Evolutionary conservation across 2,113 vertebrate genomes (phyloP), one percentile per base, ranked within the genome.

Genomic region (Dipodomys stephensi): DNA sequence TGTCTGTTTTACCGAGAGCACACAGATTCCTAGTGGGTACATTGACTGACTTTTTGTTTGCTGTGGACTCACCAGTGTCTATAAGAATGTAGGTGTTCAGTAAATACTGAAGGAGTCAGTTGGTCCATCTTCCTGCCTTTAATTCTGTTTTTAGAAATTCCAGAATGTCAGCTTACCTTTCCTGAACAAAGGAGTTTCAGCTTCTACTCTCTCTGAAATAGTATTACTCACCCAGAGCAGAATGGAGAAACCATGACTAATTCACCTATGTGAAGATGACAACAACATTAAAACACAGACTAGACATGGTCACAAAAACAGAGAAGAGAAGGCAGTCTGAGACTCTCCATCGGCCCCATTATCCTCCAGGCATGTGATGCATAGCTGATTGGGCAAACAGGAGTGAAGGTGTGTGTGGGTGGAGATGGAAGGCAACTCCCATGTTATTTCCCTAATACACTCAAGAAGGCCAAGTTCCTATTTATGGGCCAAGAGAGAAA

Each of bases 381-480:
- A 68, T 28, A 57, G 62, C 53, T 92, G 27, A 53, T n/a, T 25
- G 39, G 16, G 28, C 22, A 90, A 85, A 2, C 32, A 77, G 19
- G 19, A 77, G 2, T 46, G 20, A 39, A 53, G 8, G 23, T 64
- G 32, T 2, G 12, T 4, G 32, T 23, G 46, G 15, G 44, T 1
- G 11, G 49, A 62, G 18, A 2, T 60, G 7, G 67, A 92, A 2
- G 76, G 28, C n/a, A 95, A 91, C 6, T 16, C 49, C 28, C n/a
- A 28, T 18, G 5, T n/a, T 91, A 72, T 93, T 65, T 86, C 77
- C 62, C n/a, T 80, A 69, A 72, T 82, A 60, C n/a, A 64, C 35
- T 69, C 85, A 62, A 27, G 39, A 92, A 74, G 60, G 64, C 49
- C 64, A 85, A 87, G 10, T 91, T 81, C 68, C 64, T 88, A 39